phyloP scores from a whole-genome alignment of 2,888 invertebrate genomes.

The Heliconius cydno region DNA sequence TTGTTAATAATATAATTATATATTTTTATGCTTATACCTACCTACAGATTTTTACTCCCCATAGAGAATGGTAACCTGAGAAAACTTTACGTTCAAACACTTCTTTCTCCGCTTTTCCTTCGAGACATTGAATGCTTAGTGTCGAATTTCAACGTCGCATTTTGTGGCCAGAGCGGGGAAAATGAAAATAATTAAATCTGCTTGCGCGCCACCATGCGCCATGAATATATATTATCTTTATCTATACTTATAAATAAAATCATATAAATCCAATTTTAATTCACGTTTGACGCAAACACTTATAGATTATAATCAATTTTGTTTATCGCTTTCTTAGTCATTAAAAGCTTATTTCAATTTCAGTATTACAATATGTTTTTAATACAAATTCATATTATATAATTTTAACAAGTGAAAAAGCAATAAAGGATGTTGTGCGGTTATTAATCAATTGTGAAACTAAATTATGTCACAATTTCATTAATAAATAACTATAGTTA shows the following conservation, averaged over 20 bases:
- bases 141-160: neutral
- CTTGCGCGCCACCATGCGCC: neutral
- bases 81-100: neutral
- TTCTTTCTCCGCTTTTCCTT: neutral
- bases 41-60: neutral
- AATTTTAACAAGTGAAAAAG: neutral
- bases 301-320: neutral
- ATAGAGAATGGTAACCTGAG: no score
- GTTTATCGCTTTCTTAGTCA: neutral
- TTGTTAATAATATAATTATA: conserved; percentile 23
- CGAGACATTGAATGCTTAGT: neutral
- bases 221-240: neutral
- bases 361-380: neutral
- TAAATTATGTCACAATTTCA: neutral
- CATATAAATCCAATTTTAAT: neutral
- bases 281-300: neutral
- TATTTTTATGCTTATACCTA: conserved; percentile 1
- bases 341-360: neutral
- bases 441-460: neutral
- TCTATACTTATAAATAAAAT: neutral
- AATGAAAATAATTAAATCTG: neutral
- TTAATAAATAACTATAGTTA: neutral
- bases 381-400: neutral
- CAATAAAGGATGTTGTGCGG: neutral
- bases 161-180: neutral